Base-by-base conservation (phyloP, 30 jellyfish, hydroid and myxozoan species). In the Sanderia malayensis region DNA sequence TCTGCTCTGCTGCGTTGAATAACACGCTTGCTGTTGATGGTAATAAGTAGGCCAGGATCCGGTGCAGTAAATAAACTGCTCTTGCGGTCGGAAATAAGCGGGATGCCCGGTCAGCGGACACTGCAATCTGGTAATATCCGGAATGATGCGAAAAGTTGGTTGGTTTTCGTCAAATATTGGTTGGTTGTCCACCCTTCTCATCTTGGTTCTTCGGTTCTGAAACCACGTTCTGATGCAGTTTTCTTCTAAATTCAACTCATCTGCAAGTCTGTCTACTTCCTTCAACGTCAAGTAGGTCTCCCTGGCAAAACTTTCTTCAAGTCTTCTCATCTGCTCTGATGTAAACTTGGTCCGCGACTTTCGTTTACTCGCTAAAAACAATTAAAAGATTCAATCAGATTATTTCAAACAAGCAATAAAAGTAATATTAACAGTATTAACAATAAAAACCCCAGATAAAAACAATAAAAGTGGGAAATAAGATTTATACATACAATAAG, bases 221-320 rank as follows among this genome's bases (percentile, higher is more conserved):
- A 41, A 41, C 55, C 55, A 41, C 15, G 55, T 41, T 41, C 55
- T 41, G 55, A 41, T 41, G 55, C 55, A 41, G 55, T 15, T 41
- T 41, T 41, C 55, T 41, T 41, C 55, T 15, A 41, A 41, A 41
- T 41, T 15, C 55, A 41, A 15, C 15, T 41, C 15, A 6, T 41
- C 55, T 15, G 15, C 15, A 15, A 41, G 55, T 15, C 11, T 41
- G 15, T 41, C 55, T 15, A 41, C 15, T 15, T 41, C 55, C 15
- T 41, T 41, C 11, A 41, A 41, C 15, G 55, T 41, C 11, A 41
- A 8, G 55, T 41, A 41, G 15, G 8, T 41, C 11, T 8, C 8
- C 55, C 15, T 41, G 55, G 55, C 55, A 15, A 41, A 41, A 15
- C 55, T 41, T 8, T 8, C 55, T 41, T 41, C 55, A 6, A 41